Percentiles rank a stretch among this genome's conserved stretches.
These are phyloP conservation scores for Cantharis rustica DNA, from an alignment of 2,888 invertebrate genomes.

Conservation along the genomic window DNA sequence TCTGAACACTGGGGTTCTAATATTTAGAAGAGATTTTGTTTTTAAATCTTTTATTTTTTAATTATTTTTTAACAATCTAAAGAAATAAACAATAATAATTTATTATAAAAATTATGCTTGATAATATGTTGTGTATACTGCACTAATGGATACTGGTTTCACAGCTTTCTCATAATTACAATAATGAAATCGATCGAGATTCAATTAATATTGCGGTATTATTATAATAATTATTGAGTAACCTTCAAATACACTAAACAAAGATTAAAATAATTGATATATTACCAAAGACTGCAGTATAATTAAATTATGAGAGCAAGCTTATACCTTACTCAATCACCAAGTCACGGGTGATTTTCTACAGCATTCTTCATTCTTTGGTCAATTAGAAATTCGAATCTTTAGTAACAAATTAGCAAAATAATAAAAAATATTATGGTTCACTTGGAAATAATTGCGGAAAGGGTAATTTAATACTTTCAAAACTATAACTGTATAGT, in stretches of 20 bases:
- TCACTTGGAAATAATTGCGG: not conserved
- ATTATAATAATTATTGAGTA: not conserved
- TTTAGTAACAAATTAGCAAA: not conserved
- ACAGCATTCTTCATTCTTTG: not conserved
- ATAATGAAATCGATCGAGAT: not conserved
- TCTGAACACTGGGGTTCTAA: not conserved
- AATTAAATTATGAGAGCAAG: not conserved
- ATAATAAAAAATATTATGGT: not conserved
- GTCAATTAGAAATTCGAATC: not conserved
- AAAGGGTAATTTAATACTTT: not conserved
- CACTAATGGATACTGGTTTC: not conserved
- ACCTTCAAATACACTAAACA: not conserved
- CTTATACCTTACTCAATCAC: not conserved
- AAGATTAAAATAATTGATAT: not conserved
- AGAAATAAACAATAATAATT: not conserved
- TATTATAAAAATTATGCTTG: not conserved
- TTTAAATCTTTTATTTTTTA: no score
- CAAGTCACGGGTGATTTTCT: not conserved
- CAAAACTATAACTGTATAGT: not conserved
- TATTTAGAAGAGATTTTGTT: not conserved
- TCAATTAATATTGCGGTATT: not conserved
- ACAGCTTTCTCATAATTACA: not conserved
- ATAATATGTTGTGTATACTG: not conserved
- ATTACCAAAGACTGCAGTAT: not conserved
- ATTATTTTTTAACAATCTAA: no score